phyloP scores from a whole-genome alignment of 2,797 vertebrate species.

The Ispidina lecontei region DNA sequence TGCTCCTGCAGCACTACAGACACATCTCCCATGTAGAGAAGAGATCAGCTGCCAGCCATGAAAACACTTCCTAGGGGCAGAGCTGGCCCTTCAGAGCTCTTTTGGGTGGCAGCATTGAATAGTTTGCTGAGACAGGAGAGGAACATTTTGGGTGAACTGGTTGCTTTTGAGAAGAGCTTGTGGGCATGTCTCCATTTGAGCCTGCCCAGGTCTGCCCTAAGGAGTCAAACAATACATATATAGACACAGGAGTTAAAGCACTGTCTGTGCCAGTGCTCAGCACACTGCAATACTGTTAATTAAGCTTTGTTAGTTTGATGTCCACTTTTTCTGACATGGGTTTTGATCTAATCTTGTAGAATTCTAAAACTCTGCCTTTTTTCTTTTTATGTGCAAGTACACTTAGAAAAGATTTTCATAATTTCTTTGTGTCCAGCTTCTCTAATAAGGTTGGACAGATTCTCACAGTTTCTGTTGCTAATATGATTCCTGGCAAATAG shows the following conservation, averaged over 20 bases:
- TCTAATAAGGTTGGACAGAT: slow-evolving; percentile 70
- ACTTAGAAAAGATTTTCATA: slow-evolving; percentile 54
- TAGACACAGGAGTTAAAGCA: background rate
- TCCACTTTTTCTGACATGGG: background rate
- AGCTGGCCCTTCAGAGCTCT: background rate
- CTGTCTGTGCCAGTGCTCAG: background rate
- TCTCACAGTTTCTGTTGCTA: slow-evolving; percentile 76
- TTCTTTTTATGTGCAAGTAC: slow-evolving; percentile 1
- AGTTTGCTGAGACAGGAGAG: background rate
- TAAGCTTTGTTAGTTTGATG: slow-evolving; percentile 20
- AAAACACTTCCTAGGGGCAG: background rate
- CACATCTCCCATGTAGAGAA: rapidly evolving
- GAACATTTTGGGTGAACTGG: background rate
- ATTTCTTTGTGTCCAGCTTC: slow-evolving; percentile 50
- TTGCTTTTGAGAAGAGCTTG: background rate
- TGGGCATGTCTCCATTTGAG: background rate
- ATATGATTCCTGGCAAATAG: slow-evolving; percentile 75
- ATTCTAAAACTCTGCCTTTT: background rate
- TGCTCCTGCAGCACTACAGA: background rate
- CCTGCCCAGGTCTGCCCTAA: background rate
- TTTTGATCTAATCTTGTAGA: slow-evolving; percentile 21
- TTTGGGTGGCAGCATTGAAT: background rate
- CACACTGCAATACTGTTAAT: background rate
- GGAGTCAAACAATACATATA: background rate
- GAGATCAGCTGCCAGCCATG: background rate